Percentiles rank a stretch among this genome's conserved stretches.
Evolutionary conservation across 2,113 vertebrate genomes (phyloP).

Genomic region (Rissa tridactyla): DNA sequence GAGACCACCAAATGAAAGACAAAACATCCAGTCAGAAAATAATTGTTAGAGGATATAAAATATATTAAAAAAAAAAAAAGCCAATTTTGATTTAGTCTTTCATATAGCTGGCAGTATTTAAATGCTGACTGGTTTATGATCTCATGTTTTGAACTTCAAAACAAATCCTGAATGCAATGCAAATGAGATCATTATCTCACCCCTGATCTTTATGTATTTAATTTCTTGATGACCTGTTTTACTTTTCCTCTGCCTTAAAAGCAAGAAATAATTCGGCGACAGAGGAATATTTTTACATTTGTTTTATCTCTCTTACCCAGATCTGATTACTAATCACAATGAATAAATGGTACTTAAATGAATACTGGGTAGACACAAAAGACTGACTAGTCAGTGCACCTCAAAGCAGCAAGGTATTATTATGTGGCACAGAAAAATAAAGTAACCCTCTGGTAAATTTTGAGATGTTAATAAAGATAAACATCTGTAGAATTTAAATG

Average conservation of each 20-base stretch:
- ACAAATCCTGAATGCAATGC: slow-evolving; percentile 61
- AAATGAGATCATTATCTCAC: slow-evolving; percentile 67
- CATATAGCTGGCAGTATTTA: slow-evolving; percentile 21
- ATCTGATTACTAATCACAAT: slow-evolving; percentile 5
- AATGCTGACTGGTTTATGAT: slow-evolving; percentile 38
- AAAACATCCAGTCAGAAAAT: background rate
- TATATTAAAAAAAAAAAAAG: background rate
- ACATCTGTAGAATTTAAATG: background rate
- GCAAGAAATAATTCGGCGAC: slow-evolving; percentile 34
- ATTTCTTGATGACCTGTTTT: slow-evolving; percentile 61
- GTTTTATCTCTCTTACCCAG: slow-evolving; percentile 2
- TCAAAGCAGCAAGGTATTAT: background rate
- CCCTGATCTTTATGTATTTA: slow-evolving; percentile 63
- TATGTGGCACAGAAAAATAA: background rate
- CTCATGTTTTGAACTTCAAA: slow-evolving; percentile 61
- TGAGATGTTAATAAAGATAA: background rate
- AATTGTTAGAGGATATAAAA: background rate
- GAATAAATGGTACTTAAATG: slow-evolving; percentile 10
- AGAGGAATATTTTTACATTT: slow-evolving; percentile 28
- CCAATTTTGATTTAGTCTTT: slow-evolving; percentile 32
- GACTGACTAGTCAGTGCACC: background rate
- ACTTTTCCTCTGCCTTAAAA: slow-evolving; percentile 17
- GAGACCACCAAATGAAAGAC: background rate
- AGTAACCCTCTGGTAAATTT: background rate
- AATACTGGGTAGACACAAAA: background rate